phyloP scores from a whole-genome alignment of 2,113 vertebrate genomes.

The Sinocyclocheilus rhinocerous region DNA sequence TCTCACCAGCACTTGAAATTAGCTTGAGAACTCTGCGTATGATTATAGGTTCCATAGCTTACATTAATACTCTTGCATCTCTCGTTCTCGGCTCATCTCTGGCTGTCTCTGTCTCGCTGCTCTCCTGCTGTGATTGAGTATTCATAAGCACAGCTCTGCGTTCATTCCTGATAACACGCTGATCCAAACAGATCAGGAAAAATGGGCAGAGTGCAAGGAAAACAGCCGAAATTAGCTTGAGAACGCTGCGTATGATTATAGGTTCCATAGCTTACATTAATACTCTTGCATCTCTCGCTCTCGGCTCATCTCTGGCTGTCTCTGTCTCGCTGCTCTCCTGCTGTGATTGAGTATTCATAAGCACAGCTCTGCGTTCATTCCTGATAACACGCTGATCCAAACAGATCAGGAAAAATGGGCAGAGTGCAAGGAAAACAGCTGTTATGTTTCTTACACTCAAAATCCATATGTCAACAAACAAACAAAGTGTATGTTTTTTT shows the following conservation, averaged over 20 bases:
- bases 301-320: not conserved
- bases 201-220: slow-evolving; percentile 23
- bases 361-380: slow-evolving; percentile 6
- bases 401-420: not conserved
- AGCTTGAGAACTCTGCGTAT: not conserved
- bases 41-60: slow-evolving; percentile 45
- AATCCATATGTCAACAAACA: slow-evolving; percentile 35
- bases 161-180: slow-evolving; percentile 33
- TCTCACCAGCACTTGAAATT: not conserved
- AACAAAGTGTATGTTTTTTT: not conserved
- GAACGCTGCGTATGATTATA: slow-evolving; percentile 24
- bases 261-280: slow-evolving; percentile 40
- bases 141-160: slow-evolving; percentile 16
- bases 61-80: slow-evolving; percentile 22
- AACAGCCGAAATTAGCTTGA: slow-evolving; percentile 22
- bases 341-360: slow-evolving; percentile 33
- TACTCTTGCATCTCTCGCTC: not conserved
- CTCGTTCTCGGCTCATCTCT: not conserved
- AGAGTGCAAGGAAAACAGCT: slow-evolving; percentile 39
- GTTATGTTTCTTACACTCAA: slow-evolving; percentile 24
- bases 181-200: slow-evolving; percentile 18
- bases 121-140: slow-evolving; percentile 28
- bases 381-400: slow-evolving; percentile 37
- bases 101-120: not conserved
- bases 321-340: not conserved